Percentiles rank a stretch among this genome's conserved stretches.
Evolutionary conservation across 2,113 vertebrate genomes (phyloP).

Genomic region (Hypomesus transpacificus): DNA sequence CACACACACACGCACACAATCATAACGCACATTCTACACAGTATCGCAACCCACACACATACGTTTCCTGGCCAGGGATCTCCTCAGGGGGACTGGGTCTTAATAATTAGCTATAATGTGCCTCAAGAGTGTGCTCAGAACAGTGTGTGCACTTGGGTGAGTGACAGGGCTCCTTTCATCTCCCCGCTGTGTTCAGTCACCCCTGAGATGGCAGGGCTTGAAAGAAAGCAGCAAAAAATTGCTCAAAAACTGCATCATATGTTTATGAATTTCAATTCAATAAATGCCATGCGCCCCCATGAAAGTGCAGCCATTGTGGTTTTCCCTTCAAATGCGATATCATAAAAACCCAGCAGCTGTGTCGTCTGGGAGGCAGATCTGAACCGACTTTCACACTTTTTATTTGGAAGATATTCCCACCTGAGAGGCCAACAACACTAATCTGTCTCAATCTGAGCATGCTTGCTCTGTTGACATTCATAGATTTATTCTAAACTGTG

Average conservation of each 20-base stretch:
- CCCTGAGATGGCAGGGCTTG: conserved; percentile 9
- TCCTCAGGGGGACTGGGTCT: conserved; percentile 18
- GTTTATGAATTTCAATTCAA: conserved; percentile 28
- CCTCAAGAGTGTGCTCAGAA: conserved; percentile 30
- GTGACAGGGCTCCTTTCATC: conserved; percentile 27
- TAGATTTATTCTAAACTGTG: conserved; percentile 18
- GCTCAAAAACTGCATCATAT: conserved; percentile 17
- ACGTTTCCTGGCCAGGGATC: conserved; percentile 14
- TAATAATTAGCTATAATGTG: conserved; percentile 38
- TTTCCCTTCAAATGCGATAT: conserved; percentile 1
- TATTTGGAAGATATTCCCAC: neutral
- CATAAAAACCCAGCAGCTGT: neutral
- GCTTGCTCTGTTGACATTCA: neutral
- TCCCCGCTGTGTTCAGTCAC: conserved; percentile 14
- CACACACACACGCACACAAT: too few species aligned
- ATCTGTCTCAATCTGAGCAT: neutral
- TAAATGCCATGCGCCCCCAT: conserved; percentile 4
- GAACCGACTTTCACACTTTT: neutral
- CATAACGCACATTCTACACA: too few species aligned
- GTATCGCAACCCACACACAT: neutral
- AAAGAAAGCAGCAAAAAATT: conserved; percentile 16
- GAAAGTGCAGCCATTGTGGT: conserved; percentile 7
- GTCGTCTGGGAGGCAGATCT: neutral
- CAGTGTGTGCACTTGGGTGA: conserved; percentile 31
- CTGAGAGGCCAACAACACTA: neutral